Base-by-base conservation (phyloP, 1,140 invertebrate genomes). In the Bombus cullumanus region DNA sequence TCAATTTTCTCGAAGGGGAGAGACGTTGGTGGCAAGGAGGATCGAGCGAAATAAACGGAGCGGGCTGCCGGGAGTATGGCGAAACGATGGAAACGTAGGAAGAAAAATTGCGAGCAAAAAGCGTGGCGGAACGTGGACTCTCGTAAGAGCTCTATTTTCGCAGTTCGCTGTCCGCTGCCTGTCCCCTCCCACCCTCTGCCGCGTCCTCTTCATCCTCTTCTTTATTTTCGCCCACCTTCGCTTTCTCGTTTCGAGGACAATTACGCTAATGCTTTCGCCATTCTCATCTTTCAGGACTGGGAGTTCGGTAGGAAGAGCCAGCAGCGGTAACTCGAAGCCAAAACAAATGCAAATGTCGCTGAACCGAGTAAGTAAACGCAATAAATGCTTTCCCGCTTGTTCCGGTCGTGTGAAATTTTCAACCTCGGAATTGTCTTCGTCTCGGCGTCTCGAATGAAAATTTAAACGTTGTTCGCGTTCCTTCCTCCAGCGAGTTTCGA, bases 231-330 rank as follows among this genome's bases (percentile, higher is more conserved):
- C 22, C 47, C 76, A 47, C 47, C 66, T 77, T 81, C 43, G 25
- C 39, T 80, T 66, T 64, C 57, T 34, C 34, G 31, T 79, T 31
- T 73, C 75, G 57, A 62, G 68, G 53, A 85, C 83, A 73, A 85
- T 85, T 80, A 85, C 57, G 53, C 76, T 79, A 80, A 85, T 80
- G 83, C 83, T 80, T n/a, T 37, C 68, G 76, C 57, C 57, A 34
- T 72, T 72, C 57, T 85, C 53, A 39, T 79, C 31, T 64, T 73
- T 64, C 39, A 47, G 37, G 18, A 31, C 13, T 66, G 25, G 31
- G n/a, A 78, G 13, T 34, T 78, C 3, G 31, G 64, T 53, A 15
- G 28, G 34, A 31, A 15, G 47, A 53, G 18, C 47, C 47, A 22
- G 59, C 28, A 28, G 53, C 9, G 31, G 31, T n/a, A 18, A 84